phyloP scores from a whole-genome alignment of 2,113 vertebrate species.

The Alethe castanea region DNA sequence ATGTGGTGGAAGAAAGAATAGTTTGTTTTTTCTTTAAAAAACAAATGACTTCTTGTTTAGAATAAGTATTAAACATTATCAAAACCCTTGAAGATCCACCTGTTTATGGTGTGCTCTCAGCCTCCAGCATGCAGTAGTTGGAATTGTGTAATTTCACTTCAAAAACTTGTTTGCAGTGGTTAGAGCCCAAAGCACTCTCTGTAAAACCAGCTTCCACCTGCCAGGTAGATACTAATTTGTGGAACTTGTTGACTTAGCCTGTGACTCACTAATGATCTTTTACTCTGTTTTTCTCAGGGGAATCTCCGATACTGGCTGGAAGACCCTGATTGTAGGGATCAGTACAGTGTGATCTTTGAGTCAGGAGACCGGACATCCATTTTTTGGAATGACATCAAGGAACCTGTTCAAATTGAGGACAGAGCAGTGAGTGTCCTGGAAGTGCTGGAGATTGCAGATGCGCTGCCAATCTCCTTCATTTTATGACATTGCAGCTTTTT shows the following conservation, averaged over 20 bases:
- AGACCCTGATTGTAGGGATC: conserved; percentile 93
- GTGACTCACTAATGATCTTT: not conserved
- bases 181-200: not conserved
- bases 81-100: not conserved
- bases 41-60: not conserved
- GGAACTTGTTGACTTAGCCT: not conserved
- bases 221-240: not conserved
- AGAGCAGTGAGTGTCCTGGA: conserved; percentile 82
- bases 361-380: conserved; percentile 93
- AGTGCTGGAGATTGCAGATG: not conserved
- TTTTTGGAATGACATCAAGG: conserved; percentile 92
- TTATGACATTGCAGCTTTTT: not conserved
- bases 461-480: not conserved
- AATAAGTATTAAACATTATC: not conserved
- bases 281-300: conserved; percentile 71
- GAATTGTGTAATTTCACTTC: not conserved
- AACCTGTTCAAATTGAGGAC: conserved; percentile 89
- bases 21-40: not conserved
- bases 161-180: not conserved
- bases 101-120: not conserved
- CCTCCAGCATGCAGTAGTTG: not conserved
- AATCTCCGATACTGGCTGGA: conserved; percentile 97
- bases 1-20: not conserved
- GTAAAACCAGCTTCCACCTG: not conserved
- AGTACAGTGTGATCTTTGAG: conserved; percentile 98